Base-by-base conservation (phyloP, 2,888 invertebrate species). In the Lamproptera curius region DNA sequence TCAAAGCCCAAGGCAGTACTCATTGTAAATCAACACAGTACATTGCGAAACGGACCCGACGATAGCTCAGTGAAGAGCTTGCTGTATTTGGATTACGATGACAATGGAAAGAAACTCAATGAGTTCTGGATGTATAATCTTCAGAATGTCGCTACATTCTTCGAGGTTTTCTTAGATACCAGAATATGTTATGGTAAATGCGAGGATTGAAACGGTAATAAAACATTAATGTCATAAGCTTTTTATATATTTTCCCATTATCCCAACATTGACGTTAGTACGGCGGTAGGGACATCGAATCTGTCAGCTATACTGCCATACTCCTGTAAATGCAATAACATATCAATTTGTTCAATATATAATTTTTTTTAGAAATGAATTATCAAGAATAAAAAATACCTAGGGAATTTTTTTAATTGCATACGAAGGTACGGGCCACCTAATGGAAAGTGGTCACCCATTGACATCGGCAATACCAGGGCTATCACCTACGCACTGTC, bases 91-190 rank as follows among this genome's bases (percentile, higher is more conserved):
- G 79, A 80, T 50, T 70, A 58, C 33, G 65, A 65, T 33, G 52
- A 58, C 1, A 45, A 65, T 17, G 70, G 67, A 1, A 50, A 55
- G 0, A 48, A 55, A 42, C 0, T 69, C 2, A 66, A 61, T 26
- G 51, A 59, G 23, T 61, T 56, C 37, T 55, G 54, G 49, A 78
- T 81, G 76, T 58, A 62, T 8, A 70, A 56, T 42, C 56, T 80
- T 0, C 57, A 59, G 3, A 77, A 78, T 23, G 81, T 81, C 2
- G 59, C 63, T 1, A 49, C 10, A 4, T 77, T 79, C 55, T 76
- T 81, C 42, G 42, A 63, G 52, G 2, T 8, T 10, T 69, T 59
- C 53, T 64, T 77, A 10, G 54, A 73, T 14, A 69, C 72, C 10
- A 54, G 62, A 53, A 52, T 80, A 42, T 79, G 78, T 58, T 49